A percentile compares a stretch with the other conserved stretches of the same genome.
phyloP scores from a whole-genome alignment of 1,140 invertebrate genomes.

The Hesperophylax magnus region DNA sequence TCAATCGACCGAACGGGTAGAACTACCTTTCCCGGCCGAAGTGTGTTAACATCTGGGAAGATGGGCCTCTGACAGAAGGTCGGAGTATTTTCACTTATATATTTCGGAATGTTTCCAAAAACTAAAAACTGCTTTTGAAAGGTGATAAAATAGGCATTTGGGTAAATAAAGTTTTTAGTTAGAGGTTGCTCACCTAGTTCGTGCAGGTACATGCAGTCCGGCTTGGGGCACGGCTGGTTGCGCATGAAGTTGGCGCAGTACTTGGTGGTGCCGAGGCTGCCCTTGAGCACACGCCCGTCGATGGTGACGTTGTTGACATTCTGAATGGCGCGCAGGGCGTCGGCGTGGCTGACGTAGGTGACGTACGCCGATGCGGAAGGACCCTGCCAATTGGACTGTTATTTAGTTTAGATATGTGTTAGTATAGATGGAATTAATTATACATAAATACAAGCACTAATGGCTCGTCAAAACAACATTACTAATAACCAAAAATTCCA shows the following conservation, averaged over 20 bases:
- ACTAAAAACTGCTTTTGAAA: too few relatives aligned
- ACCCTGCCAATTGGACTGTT: constrained; percentile 73
- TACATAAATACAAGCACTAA: too few relatives aligned
- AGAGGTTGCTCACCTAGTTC: constrained; percentile 82
- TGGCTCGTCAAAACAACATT: too few relatives aligned
- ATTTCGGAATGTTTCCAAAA: too few relatives aligned
- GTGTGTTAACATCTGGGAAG: too few relatives aligned
- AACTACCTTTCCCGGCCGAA: too few relatives aligned
- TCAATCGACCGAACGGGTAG: too few relatives aligned
- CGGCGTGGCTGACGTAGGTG: constrained; percentile 94
- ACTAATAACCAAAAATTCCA: too few relatives aligned
- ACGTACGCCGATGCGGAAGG: constrained; percentile 98
- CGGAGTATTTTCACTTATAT: too few relatives aligned
- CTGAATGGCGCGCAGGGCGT: constrained; percentile 96
- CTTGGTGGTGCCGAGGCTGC: constrained; percentile 98
- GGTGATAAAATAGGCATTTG: too few relatives aligned
- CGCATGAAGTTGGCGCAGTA: constrained; percentile 99
- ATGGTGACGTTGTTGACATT: constrained; percentile 97
- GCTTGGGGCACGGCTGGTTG: constrained; percentile 96
- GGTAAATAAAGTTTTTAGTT: neutral
- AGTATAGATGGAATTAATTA: too few relatives aligned
- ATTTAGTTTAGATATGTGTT: constrained; percentile 22
- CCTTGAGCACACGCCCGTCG: constrained; percentile 96
- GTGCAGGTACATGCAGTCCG: constrained; percentile 99
- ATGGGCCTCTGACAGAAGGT: too few relatives aligned